Conservation (phyloP, 1,140 invertebrate genomes). For the Lasaia peninsularis region DNA sequence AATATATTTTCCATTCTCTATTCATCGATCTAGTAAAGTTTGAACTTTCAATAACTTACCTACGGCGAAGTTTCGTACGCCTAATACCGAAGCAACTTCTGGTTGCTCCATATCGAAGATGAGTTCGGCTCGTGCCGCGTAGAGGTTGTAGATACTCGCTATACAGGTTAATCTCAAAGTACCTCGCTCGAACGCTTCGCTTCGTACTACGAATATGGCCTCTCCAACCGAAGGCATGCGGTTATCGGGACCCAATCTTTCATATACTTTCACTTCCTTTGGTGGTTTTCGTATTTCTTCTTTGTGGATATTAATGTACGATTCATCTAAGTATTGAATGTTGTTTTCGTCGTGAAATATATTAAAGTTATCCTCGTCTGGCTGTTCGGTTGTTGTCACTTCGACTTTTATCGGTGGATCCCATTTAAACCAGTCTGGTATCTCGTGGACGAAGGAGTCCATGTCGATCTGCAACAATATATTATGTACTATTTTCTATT, state of each 20-base stretch:
- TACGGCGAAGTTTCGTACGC: slow-evolving; percentile 58
- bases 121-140: slow-evolving; percentile 77
- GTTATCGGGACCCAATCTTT: slow-evolving; percentile 64
- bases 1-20: too few relatives aligned
- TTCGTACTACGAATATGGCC: slow-evolving; percentile 78
- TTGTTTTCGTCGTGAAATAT: slow-evolving; percentile 64
- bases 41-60: slow-evolving; percentile 42
- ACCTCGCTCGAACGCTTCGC: slow-evolving; percentile 79
- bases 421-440: slow-evolving; percentile 69
- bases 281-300: slow-evolving; percentile 62
- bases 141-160: slow-evolving; percentile 82
- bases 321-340: slow-evolving; percentile 65
- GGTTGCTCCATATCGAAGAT: slow-evolving; percentile 83
- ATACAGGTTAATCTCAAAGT: slow-evolving; percentile 81
- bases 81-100: slow-evolving; percentile 82
- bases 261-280: slow-evolving; percentile 62
- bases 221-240: slow-evolving; percentile 59
- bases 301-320: slow-evolving; percentile 66
- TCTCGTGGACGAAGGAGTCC: slow-evolving; percentile 48
- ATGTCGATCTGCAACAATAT: slow-evolving; percentile 52
- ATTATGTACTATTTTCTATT: neutral
- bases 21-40: slow-evolving; percentile 3
- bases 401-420: slow-evolving; percentile 57
- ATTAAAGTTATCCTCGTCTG: slow-evolving; percentile 60
- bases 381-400: slow-evolving; percentile 50